A percentile compares a stretch with the other conserved stretches of the same genome.
Evolutionary conservation across 2,888 invertebrate genomes (phyloP).

Genomic region (Lasioglossum morio): DNA sequence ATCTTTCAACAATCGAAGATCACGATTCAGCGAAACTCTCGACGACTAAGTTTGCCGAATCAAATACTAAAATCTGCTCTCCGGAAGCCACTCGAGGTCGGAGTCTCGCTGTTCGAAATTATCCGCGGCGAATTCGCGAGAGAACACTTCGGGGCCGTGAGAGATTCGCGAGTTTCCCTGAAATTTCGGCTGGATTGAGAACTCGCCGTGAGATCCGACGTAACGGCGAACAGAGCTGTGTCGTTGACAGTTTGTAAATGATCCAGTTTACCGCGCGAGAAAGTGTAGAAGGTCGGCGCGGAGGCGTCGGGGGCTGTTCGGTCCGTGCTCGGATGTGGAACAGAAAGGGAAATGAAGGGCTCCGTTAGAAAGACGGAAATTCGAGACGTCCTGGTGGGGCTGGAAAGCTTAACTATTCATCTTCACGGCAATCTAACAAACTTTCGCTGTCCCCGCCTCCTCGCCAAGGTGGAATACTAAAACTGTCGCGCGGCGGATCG

Average conservation of each 20-base stretch:
- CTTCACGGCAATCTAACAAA: constrained; percentile 74
- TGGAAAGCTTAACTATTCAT: constrained; percentile 75
- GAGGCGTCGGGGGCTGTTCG: background rate
- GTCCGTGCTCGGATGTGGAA: constrained; percentile 39
- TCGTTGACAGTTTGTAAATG: constrained; percentile 81
- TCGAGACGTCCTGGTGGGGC: constrained; percentile 44
- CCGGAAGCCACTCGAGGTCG: background rate
- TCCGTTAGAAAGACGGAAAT: constrained; percentile 52
- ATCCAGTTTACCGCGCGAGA: constrained; percentile 75
- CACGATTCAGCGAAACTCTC: background rate
- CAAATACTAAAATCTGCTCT: background rate
- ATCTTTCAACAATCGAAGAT: background rate
- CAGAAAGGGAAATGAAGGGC: constrained; percentile 67
- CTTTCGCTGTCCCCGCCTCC: constrained; percentile 64
- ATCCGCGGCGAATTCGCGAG: background rate
- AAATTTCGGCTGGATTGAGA: constrained; percentile 69
- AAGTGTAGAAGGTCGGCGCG: constrained; percentile 58
- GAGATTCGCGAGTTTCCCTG: constrained; percentile 56
- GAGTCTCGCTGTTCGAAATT: background rate
- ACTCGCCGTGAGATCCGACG: constrained; percentile 52
- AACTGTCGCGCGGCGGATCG: constrained; percentile 66
- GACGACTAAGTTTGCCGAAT: background rate
- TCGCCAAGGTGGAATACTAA: constrained; percentile 67
- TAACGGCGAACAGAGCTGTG: constrained; percentile 57
- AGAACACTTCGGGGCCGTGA: constrained; percentile 26